Conservation (phyloP, 2,113 vertebrate species). For the Lampris incognitus region DNA sequence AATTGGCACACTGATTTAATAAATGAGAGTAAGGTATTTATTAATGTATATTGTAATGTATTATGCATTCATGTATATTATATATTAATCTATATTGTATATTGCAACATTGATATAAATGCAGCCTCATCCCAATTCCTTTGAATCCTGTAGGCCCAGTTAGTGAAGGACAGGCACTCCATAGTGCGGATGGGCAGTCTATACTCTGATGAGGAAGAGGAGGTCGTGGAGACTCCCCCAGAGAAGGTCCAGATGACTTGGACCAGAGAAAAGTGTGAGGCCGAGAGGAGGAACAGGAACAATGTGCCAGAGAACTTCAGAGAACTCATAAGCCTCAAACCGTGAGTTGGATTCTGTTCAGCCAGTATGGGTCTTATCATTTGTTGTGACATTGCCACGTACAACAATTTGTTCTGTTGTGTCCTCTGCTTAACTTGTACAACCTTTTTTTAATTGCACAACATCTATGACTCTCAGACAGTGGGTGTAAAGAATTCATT, state of each 20-base stretch:
- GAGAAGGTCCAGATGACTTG: constrained; percentile 98
- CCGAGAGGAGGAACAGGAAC: constrained; percentile 86
- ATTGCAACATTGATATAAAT: neutral
- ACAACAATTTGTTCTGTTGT: neutral
- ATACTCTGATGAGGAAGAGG: constrained; percentile 94
- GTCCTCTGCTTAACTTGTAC: neutral
- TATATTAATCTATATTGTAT: too few species aligned
- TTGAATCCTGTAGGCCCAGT: constrained; percentile 86
- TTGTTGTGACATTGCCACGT: too few species aligned
- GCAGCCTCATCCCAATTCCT: neutral
- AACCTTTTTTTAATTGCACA: neutral
- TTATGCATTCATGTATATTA: too few species aligned
- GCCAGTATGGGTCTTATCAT: neutral
- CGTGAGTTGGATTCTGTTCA: constrained; percentile 84
- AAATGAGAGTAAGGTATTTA: too few species aligned
- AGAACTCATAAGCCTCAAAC: constrained; percentile 96
- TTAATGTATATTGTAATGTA: too few species aligned
- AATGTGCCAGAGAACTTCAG: constrained; percentile 90
- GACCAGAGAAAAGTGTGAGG: constrained; percentile 91
- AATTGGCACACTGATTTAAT: too few species aligned
- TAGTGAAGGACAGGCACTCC: constrained; percentile 96
- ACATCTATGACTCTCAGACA: neutral
- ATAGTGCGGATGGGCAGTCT: constrained; percentile 91
- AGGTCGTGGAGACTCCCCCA: constrained; percentile 83
- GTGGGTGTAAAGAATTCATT: neutral